Conservation (phyloP, 1,140 invertebrate species). For the honey bee (Apis mellifera) region DNA sequence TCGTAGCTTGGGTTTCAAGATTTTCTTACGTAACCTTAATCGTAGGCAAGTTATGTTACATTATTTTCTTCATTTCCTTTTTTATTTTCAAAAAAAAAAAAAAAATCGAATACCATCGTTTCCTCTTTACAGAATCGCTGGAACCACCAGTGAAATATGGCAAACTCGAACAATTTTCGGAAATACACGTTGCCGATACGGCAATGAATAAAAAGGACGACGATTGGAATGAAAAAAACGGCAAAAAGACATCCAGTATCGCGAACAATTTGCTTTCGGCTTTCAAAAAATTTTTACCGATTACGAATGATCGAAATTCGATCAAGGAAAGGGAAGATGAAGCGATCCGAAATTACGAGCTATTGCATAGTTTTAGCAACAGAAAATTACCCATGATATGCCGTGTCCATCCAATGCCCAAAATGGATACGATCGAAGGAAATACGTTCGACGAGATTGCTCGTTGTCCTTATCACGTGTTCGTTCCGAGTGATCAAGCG, state of each 20-base stretch:
- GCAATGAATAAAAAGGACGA: not conserved
- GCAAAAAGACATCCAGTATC: not conserved
- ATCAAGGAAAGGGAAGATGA: not conserved
- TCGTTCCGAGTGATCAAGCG: slow-evolving; percentile 46
- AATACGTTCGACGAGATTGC: slow-evolving; percentile 27
- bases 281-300: slow-evolving; percentile 21
- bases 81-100: no score
- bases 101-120: not conserved
- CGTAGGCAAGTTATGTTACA: slow-evolving; percentile 65
- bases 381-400: slow-evolving; percentile 37
- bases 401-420: slow-evolving; percentile 54
- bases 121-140: slow-evolving; percentile 29
- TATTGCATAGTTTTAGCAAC: slow-evolving; percentile 37
- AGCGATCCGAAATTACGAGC: slow-evolving; percentile 8
- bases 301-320: not conserved
- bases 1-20: slow-evolving; percentile 77
- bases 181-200: slow-evolving; percentile 69
- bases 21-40: slow-evolving; percentile 69
- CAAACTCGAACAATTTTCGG: slow-evolving; percentile 70
- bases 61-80: no score
- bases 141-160: slow-evolving; percentile 71
- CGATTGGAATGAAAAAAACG: not conserved
- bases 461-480: slow-evolving; percentile 55
- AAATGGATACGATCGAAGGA: not conserved
- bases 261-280: not conserved